A percentile compares a stretch with the other conserved stretches of the same genome.
Evolutionary conservation across 2,113 vertebrate genomes (phyloP).

Genomic region (Serinus canaria): DNA sequence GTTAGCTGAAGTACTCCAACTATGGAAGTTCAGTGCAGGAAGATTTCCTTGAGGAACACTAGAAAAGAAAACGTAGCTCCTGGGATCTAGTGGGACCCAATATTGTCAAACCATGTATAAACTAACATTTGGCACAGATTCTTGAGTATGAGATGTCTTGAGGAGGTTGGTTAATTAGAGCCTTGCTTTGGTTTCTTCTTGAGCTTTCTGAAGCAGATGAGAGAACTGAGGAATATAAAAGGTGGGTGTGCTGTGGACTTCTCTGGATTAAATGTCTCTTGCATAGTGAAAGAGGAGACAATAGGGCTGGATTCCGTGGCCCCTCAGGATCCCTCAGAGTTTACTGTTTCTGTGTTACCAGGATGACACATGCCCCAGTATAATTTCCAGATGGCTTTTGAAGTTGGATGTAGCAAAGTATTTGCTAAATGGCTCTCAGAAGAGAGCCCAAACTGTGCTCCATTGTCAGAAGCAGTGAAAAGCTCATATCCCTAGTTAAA

Average conservation of each 20-base stretch:
- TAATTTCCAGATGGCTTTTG: conserved; percentile 50
- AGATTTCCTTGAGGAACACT: not conserved
- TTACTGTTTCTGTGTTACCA: not conserved
- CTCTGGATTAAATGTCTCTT: not conserved
- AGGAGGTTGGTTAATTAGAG: not conserved
- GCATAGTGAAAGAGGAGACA: not conserved
- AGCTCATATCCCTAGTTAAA: not conserved
- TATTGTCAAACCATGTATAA: not conserved
- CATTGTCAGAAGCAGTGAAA: not conserved
- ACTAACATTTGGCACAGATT: not conserved
- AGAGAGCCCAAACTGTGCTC: not conserved
- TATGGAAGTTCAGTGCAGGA: not conserved
- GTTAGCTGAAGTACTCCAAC: not conserved
- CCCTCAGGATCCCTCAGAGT: not conserved
- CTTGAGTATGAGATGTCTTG: not conserved
- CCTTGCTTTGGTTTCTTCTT: not conserved
- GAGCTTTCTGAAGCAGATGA: not conserved
- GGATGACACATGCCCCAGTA: not conserved
- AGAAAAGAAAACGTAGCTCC: not conserved
- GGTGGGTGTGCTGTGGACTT: not conserved
- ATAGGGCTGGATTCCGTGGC: not conserved
- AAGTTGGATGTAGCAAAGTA: not conserved
- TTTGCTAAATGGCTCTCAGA: not conserved
- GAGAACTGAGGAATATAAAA: not conserved
- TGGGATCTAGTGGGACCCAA: not conserved